Evolutionary conservation across 2,113 vertebrate species (phyloP).

Genomic region (Mesembrinibis cayennensis): DNA sequence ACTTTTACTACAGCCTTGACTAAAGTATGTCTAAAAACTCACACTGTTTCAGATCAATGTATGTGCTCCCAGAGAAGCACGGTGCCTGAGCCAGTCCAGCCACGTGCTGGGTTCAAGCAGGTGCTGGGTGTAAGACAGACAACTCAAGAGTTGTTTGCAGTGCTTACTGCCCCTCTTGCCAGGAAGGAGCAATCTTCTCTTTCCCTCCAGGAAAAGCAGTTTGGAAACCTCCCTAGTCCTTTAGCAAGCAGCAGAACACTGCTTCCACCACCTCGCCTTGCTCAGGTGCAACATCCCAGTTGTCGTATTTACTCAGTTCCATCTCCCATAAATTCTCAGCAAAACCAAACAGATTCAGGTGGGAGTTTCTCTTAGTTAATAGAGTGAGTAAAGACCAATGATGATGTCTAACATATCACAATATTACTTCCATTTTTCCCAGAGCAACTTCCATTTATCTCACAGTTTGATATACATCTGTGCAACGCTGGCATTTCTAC

Average conservation of each 20-base stretch:
- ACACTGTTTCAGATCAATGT: neutral
- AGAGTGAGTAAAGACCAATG: neutral
- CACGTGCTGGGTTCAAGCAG: neutral
- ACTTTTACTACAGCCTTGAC: neutral
- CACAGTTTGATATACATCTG: neutral
- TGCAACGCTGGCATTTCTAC: neutral
- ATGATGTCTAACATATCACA: neutral
- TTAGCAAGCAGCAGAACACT: neutral
- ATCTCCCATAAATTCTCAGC: neutral
- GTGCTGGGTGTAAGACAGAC: neutral
- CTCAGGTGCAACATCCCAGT: neutral
- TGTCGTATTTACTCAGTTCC: neutral
- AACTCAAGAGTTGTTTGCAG: neutral
- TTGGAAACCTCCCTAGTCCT: neutral
- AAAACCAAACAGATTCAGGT: neutral
- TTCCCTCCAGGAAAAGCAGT: neutral
- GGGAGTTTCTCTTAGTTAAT: neutral
- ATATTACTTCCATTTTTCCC: neutral
- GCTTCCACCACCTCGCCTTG: neutral
- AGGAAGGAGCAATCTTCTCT: neutral
- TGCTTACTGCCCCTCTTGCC: neutral
- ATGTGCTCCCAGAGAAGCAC: neutral
- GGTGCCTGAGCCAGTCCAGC: neutral
- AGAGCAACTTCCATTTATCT: neutral
- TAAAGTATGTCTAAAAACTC: neutral